Evolutionary conservation across 2,797 vertebrate genomes (phyloP).

Genomic region (Microctenopoma steveboyesi): DNA sequence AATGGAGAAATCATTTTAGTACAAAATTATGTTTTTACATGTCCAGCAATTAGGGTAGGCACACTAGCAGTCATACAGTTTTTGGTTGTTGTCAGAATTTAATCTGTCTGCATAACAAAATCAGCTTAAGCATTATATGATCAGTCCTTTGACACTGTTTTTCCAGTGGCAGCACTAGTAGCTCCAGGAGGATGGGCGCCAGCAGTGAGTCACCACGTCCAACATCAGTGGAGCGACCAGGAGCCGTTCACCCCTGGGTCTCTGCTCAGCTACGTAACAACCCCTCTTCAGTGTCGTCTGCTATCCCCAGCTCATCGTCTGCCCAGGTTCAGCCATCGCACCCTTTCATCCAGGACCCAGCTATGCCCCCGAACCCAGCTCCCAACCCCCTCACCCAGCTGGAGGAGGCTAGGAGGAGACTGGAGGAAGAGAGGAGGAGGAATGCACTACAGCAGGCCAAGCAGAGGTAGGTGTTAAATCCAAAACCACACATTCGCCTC

Average conservation of each 20-base stretch:
- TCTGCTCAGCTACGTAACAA: slow-evolving; percentile 91
- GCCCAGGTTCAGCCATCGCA: slow-evolving; percentile 91
- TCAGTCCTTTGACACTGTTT: not conserved
- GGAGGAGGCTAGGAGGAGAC: slow-evolving; percentile 91
- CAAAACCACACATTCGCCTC: not conserved
- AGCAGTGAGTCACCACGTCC: slow-evolving; percentile 84
- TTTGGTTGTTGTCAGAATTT: not conserved
- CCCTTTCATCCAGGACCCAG: slow-evolving; percentile 96
- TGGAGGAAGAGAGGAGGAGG: slow-evolving; percentile 93
- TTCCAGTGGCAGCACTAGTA: slow-evolving; percentile 84
- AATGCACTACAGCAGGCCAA: slow-evolving; percentile 85
- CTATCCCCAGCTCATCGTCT: slow-evolving; percentile 60
- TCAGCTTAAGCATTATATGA: too few species aligned
- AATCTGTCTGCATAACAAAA: not conserved
- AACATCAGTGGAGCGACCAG: slow-evolving; percentile 89
- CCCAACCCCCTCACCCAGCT: slow-evolving; percentile 95
- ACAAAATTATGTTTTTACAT: too few species aligned
- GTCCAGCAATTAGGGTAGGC: too few species aligned
- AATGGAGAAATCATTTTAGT: too few species aligned
- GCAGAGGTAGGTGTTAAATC: slow-evolving; percentile 84
- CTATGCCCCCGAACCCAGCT: slow-evolving; percentile 95
- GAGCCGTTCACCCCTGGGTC: slow-evolving; percentile 92
- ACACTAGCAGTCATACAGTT: too few species aligned
- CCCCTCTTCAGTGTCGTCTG: slow-evolving; percentile 64
- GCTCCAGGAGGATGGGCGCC: slow-evolving; percentile 84